A percentile compares a stretch with the other conserved stretches of the same genome.
Conservation (phyloP, 1,140 invertebrate species). For the Ips typographus region DNA sequence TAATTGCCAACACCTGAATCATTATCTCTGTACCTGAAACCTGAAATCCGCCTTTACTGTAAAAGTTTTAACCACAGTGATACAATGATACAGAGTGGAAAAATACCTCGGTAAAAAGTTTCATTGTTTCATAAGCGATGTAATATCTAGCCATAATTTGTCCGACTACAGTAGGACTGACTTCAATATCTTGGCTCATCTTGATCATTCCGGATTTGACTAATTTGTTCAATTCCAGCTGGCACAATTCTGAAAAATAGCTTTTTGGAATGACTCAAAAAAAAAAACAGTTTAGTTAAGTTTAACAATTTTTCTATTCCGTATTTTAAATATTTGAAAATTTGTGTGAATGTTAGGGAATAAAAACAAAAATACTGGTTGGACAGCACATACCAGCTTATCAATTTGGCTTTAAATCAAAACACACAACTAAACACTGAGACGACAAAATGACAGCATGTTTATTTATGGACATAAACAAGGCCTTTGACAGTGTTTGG, state of each 20-base stretch:
- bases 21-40: slow-evolving; percentile 52
- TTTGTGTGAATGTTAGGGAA: too few relatives aligned
- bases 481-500: too few relatives aligned
- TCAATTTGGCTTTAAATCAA: too few relatives aligned
- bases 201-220: slow-evolving; percentile 56
- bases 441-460: too few relatives aligned
- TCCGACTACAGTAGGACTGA: slow-evolving; percentile 59
- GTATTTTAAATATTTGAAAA: too few relatives aligned
- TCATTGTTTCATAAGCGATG: slow-evolving; percentile 65
- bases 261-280: too few relatives aligned
- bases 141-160: slow-evolving; percentile 66
- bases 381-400: too few relatives aligned
- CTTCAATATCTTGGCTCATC: slow-evolving; percentile 54
- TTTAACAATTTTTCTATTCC: too few relatives aligned
- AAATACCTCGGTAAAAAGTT: slow-evolving; percentile 55
- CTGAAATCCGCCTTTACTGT: slow-evolving; percentile 49
- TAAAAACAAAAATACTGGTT: too few relatives aligned
- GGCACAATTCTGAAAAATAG: slow-evolving; percentile 54
- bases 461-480: too few relatives aligned
- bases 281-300: slow-evolving; percentile 29
- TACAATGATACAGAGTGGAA: neutral
- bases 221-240: slow-evolving; percentile 61
- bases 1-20: slow-evolving; percentile 51
- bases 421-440: too few relatives aligned
- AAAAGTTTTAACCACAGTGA: neutral